Percentiles rank a stretch among this genome's conserved stretches.
Conservation (phyloP, 2,888 invertebrate species). For the Parascotia fuliginaria region DNA sequence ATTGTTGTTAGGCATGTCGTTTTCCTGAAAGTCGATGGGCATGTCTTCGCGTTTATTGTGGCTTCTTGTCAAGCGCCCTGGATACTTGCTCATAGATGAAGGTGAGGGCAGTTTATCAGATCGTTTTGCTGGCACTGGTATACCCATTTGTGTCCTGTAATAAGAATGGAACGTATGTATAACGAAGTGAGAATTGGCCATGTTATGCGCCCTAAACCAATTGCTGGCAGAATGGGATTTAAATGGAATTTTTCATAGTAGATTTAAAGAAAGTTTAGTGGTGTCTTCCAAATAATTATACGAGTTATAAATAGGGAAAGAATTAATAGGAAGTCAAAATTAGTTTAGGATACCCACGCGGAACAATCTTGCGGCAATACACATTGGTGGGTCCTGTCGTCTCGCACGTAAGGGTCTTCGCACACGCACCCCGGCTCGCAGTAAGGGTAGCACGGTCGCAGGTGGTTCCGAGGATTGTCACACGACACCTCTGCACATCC, state of each 20-base stretch:
- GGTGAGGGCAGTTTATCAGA: constrained; percentile 36
- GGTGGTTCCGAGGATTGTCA: constrained; percentile 78
- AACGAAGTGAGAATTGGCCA: too few species aligned
- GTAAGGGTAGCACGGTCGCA: constrained; percentile 80
- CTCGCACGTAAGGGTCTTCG: constrained; percentile 77
- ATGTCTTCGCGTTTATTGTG: constrained; percentile 57
- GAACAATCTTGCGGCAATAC: constrained; percentile 79
- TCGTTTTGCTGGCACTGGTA: constrained; percentile 71
- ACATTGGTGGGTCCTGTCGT: constrained; percentile 79
- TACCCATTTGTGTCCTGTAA: constrained; percentile 81
- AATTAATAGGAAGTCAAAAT: too few species aligned
- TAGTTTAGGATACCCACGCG: constrained; percentile 59
- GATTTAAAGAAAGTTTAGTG: too few species aligned
- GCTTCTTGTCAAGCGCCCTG: constrained; percentile 37
- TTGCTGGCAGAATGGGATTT: neutral
- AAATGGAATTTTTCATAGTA: neutral
- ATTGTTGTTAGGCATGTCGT: constrained; percentile 41
- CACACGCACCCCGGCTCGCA: constrained; percentile 81
- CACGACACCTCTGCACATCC: constrained; percentile 80
- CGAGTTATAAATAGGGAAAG: too few species aligned
- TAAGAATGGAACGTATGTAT: neutral
- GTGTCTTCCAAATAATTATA: too few species aligned
- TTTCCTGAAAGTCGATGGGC: constrained; percentile 49
- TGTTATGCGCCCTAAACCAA: too few species aligned
- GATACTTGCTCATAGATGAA: constrained; percentile 40